Base-by-base conservation (phyloP, 2,113 vertebrate genomes). In the Conger conger region DNA sequence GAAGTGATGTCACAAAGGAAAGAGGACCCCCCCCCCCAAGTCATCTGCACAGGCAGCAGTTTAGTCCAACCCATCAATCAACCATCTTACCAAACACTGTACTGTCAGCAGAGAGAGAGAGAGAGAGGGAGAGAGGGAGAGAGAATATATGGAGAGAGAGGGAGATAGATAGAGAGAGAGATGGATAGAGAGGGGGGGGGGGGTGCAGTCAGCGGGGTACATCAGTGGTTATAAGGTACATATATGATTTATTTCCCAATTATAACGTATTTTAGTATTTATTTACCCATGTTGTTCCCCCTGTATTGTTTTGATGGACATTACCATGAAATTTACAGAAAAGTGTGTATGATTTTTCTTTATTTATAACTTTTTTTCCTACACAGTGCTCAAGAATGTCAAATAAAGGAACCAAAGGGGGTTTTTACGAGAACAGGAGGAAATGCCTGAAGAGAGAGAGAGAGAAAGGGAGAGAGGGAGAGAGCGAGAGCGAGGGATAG, bases 391-490 rank as follows among this genome's bases (percentile, higher is more conserved):
- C 27, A 6, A 73, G 68, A 73, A 73, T 73, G 27, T 73, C 68
- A 73, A 73, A 73, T 73, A 73, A 73, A 73, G n/a, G 33, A 73
- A 73, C 5, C 33, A 17, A 73, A 73, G 68, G 8, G n/a, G 68
- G 68, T n/a, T 63, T n/a, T 68, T 73, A 33, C 9, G 68, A 40
- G 60, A 23, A 37, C 17, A 37, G 82, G n/a, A 73, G 68, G 82
- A 83, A 83, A 83, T 83, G 38, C 82, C 82, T 73, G 15, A 76
- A 42, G 82, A 38, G 15, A n/a, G 53, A 82, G 68, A 83, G 23
- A 83, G 38, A 16, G 13, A 2, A 27, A 54, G 45, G 15, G 15
- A 57, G 54, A 8, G 54, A 15, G 40, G 7, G 40, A 17, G 15
- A 57, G 54, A 57, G 54, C 11, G 54, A 20, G 50, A 53, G 50